Percentiles rank a stretch among this genome's conserved stretches.
These are phyloP conservation scores for Eumacrocentrus americanus DNA, from an alignment of 2,888 invertebrate species.

Conservation along the genomic window DNA sequence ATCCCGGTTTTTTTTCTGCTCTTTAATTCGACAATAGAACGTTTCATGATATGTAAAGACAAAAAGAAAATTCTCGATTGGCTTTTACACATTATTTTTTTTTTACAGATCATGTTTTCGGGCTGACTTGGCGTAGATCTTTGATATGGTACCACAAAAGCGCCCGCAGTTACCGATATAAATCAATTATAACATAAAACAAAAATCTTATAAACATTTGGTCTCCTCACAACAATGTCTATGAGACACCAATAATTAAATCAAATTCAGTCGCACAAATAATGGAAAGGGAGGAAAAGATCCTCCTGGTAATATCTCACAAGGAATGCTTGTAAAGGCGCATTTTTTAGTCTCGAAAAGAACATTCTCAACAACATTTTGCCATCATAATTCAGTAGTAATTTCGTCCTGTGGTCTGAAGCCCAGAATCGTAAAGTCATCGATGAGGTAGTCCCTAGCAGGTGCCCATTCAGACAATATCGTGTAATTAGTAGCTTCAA, in stretches of 20 bases:
- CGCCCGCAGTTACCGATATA: too few relatives aligned
- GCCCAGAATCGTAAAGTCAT: slow-evolving; percentile 82
- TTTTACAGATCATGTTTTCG: background rate
- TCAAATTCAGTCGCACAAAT: background rate
- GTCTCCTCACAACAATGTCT: background rate
- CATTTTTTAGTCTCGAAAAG: too few relatives aligned
- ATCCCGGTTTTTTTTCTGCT: background rate
- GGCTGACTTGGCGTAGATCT: slow-evolving; percentile 4
- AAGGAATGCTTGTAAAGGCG: too few relatives aligned
- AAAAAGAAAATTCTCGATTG: too few relatives aligned
- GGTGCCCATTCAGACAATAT: slow-evolving; percentile 60
- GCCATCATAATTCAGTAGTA: slow-evolving; percentile 80
- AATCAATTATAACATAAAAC: too few relatives aligned
- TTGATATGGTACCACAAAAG: too few relatives aligned
- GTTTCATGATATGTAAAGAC: slow-evolving; percentile 6
- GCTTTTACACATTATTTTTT: too few relatives aligned
- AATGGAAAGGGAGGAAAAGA: background rate
- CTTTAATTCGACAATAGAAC: too few relatives aligned
- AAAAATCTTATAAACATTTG: background rate
- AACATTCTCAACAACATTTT: too few relatives aligned
- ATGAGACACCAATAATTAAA: background rate
- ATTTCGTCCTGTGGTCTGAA: slow-evolving; percentile 88
- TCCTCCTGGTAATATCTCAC: too few relatives aligned
- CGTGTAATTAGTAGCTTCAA: slow-evolving; percentile 57
- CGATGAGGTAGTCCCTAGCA: slow-evolving; percentile 60